Base-by-base conservation (phyloP, 1,140 invertebrate species). In the Heliconius nattereri region DNA sequence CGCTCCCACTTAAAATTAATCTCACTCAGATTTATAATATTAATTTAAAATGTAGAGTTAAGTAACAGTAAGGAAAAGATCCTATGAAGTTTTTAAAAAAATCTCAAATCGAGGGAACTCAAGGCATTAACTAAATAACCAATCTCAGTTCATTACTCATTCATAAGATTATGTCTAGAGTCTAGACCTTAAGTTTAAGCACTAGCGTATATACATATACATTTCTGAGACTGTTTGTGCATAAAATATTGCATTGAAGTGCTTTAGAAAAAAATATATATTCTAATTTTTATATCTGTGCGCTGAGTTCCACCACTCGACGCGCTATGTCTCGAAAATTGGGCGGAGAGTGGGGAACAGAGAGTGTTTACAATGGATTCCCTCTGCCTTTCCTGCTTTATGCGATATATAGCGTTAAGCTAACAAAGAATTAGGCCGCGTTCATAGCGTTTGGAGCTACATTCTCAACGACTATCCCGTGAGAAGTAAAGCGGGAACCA, bases 151-250 rank as follows among this genome's bases (percentile, higher is more conserved):
- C 23, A 26, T 66, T 66, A 66, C 26, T 8, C 26, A 66, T 66
- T 66, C 60, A 66, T 66, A 66, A 66, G 9, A 29, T 60, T 60
- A 60, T 60, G 49, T 52, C 54, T 57, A 57, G n/a, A 57, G 60
- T 66, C 60, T 66, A 66, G 57, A 66, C 60, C 23, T 66, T 66
- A 66, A 26, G 13, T 66, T 1, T 66, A 66, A 26, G 19, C 7
- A 11, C n/a, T 45, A 45, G 40, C 16, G 23, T 23, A 60, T 26
- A 16, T 66, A 66, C 11, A 9, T 57, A 23, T 3, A 9, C 11
- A 57, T 9, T 20, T 23, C 54, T 57, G 54, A 23, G 8, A 57
- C 54, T 57, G 54, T 57, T 66, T 66, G 2, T 66, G 11, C 23
- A 26, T 66, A 66, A 26, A 29, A 26, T 66, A 66, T 26, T 26